Percentiles rank a stretch among this genome's conserved stretches.
Evolutionary conservation across 1,140 invertebrate species (phyloP).

Genomic region (Gryllus bimaculatus): DNA sequence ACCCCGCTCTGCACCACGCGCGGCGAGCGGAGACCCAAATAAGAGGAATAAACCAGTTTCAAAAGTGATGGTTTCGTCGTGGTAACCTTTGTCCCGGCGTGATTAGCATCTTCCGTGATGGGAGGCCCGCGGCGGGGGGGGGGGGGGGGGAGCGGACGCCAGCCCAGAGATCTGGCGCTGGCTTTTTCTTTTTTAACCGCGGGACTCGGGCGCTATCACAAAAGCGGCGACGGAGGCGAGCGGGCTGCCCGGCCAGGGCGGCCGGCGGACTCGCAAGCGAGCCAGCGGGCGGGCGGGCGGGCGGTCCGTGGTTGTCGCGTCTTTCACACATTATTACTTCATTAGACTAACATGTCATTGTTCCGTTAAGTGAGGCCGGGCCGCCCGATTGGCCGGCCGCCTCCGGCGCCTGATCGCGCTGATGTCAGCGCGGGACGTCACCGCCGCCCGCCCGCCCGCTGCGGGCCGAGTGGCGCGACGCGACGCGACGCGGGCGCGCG

Average conservation of each 20-base stretch:
- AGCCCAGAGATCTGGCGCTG: not conserved
- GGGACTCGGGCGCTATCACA: no score
- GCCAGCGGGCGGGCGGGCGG: no score
- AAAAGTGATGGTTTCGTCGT: not conserved
- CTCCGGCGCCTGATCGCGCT: not conserved
- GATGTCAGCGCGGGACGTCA: not conserved
- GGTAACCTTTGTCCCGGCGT: not conserved
- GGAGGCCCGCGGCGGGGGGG: not conserved
- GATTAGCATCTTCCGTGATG: not conserved
- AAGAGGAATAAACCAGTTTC: not conserved
- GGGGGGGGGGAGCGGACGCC: no score
- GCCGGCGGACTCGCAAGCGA: not conserved
- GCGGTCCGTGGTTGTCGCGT: not conserved
- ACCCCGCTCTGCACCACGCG: constrained; percentile 19
- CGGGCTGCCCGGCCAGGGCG: no score
- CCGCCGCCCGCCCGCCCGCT: no score
- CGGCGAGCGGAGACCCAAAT: not conserved
- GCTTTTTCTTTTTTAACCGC: not conserved
- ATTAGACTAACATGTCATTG: constrained; percentile 1
- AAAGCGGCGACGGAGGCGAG: no score
- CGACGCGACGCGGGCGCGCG: no score
- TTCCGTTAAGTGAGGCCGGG: not conserved
- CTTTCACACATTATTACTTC: constrained; percentile 5
- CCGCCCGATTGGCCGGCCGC: no score
- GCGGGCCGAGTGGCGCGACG: not conserved